Base-by-base conservation (phyloP, 2,888 invertebrate genomes). In the Dermolepida albohirtum region DNA sequence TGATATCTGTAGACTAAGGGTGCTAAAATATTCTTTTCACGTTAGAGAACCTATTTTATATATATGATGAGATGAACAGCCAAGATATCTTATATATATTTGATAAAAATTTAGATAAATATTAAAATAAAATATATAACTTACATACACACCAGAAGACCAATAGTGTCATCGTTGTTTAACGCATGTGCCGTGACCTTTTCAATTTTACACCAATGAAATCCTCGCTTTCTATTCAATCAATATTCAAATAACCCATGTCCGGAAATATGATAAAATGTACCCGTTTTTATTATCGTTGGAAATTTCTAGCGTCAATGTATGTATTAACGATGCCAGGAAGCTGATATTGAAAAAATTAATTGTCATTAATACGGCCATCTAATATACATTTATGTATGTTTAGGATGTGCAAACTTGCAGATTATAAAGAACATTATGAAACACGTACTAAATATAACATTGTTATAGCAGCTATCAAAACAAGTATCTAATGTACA, bases 231-330 rank as follows among this genome's bases (percentile, higher is more conserved):
- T 41, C 14, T 47, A 67, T 50, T 64, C 65, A 68, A 73, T 73
- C 73, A 72, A 73, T 73, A 73, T 73, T 73, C 69, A 73, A 73
- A 72, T 72, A 68, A 54, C 17, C 41, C 17, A 27, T 29, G 51
- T 51, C 29, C 41, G 41, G 51, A 64, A 51, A 22, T 64, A 64
- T 64, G 40, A 52, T 39, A 49, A 63, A 49, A 34, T 29, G 43
- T 40, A 29, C 49, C 63, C 34, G 16, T 63, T 63, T 63, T 34
- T 10, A 44, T 11, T 10, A 16, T 39, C 10, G 41, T 22, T 16
- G 22, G 40, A 55, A 55, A 22, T 55, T 55, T 55, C 41, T 55
- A 55, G 41, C 55, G 12, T 14, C 27, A 16, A 52, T 34, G 40
- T 55, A 27, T 22, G 22, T 41, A 22, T 22, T 8, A 14, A 47